Conservation (phyloP, 2,888 invertebrate species). For the Lycophotia porphyrea region DNA sequence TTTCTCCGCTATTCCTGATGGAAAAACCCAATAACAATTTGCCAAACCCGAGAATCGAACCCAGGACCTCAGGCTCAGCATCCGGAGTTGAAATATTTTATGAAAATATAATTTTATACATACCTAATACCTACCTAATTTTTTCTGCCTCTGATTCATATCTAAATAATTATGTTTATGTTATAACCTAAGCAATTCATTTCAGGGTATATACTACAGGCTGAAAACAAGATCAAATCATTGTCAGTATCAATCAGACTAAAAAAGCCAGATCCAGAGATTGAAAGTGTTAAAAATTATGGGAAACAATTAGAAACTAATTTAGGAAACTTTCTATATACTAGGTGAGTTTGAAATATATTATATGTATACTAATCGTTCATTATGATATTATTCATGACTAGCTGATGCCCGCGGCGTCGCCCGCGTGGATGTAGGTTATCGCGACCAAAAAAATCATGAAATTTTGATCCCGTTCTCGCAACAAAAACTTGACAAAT, state of each 20-base stretch:
- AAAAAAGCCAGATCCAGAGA: conserved; percentile 93
- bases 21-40: no score
- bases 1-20: no score
- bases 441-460: no score
- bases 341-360: conserved; percentile 77
- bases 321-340: conserved; percentile 90
- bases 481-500: no score
- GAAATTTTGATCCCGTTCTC: no score
- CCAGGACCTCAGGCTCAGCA: no score
- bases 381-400: neutral
- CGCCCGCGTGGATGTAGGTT: no score
- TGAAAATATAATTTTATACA: no score
- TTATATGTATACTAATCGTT: neutral
- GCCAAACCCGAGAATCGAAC: no score
- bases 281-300: conserved; percentile 94
- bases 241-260: conserved; percentile 93
- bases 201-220: conserved; percentile 93
- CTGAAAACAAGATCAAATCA: conserved; percentile 95
- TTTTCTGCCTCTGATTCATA: no score
- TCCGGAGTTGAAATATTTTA: neutral
- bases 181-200: conserved; percentile 30
- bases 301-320: conserved; percentile 92
- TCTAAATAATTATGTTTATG: neutral
- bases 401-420: no score
- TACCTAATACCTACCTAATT: no score